Base-by-base conservation (phyloP, 1,140 invertebrate species). In the Heliconius nattereri region DNA sequence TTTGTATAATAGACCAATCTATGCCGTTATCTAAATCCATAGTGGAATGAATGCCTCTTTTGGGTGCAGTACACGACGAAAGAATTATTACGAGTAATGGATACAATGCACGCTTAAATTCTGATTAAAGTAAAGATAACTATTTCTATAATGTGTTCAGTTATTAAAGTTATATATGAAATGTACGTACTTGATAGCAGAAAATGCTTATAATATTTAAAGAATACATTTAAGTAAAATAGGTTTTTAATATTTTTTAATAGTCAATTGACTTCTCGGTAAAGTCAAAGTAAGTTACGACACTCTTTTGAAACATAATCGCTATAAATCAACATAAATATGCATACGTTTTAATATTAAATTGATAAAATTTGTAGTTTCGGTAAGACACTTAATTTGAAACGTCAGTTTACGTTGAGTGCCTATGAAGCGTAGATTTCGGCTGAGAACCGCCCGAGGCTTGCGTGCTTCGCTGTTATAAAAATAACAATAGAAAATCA, bases 381-480 rank as follows among this genome's bases (percentile, higher is more conserved):
- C 26, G 60, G 60, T 66, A 66, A 78, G 80, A 74, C 83, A 82
- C 82, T 84, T 89, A 87, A 89, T 89, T 87, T 84, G 75, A 87
- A 82, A 76, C 81, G 86, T 87, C 86, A 87, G 85, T 81, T 85
- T 79, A 81, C 85, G 76, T 86, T 85, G 84, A 89, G 83, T 85
- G 87, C 83, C 71, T 83, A 71, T 81, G 86, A 87, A 81, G 85
- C 85, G 84, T 85, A 83, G 83, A 88, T 90, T 89, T 88, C 86
- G 87, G 88, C 79, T 91, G 91, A 84, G 91, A 92, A 92, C 83
- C 87, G 90, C 91, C 89, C 79, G 85, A 54, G 89, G 91, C 86
- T 79, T 71, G 78, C 84, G 85, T 86, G 84, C 73, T 82, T 79
- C 83, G 82, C 81, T 86, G 80, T 86, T 85, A 84, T 87, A 88